Conservation (phyloP, 1,140 invertebrate genomes). For the Elymnias hypermnestra region DNA sequence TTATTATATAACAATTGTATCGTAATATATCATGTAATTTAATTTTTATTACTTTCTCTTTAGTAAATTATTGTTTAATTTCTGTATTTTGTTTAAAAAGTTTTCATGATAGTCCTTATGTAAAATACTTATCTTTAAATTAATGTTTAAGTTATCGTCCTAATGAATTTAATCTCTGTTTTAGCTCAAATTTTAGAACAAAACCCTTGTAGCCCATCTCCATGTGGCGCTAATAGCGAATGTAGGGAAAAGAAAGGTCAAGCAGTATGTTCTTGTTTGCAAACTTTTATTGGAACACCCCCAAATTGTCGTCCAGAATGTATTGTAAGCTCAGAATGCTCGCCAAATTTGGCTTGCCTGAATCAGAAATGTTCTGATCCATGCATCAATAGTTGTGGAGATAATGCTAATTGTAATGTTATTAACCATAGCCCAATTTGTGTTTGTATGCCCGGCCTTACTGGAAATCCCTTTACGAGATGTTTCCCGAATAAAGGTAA, state of each 20-base stretch:
- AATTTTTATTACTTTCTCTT: too few relatives aligned
- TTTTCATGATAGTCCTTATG: too few relatives aligned
- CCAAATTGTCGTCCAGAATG: conserved; percentile 85
- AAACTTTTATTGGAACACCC: conserved; percentile 83
- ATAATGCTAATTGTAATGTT: conserved; percentile 86
- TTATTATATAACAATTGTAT: too few relatives aligned
- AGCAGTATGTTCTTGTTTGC: conserved; percentile 83
- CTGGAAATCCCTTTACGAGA: conserved; percentile 83
- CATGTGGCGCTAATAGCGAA: conserved; percentile 85
- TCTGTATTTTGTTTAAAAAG: too few relatives aligned
- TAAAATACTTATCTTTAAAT: too few relatives aligned
- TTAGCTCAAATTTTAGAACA: conserved; percentile 42
- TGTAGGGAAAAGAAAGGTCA: conserved; percentile 81
- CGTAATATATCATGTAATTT: too few relatives aligned
- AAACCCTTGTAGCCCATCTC: conserved; percentile 80
- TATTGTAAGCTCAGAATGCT: conserved; percentile 83
- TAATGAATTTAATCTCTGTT: too few relatives aligned
- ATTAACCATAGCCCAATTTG: conserved; percentile 87
- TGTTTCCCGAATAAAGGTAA: conserved; percentile 79
- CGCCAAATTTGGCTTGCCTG: conserved; percentile 79
- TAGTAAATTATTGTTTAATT: too few relatives aligned
- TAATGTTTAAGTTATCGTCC: too few relatives aligned
- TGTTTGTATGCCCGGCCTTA: conserved; percentile 79
- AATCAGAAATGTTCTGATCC: conserved; percentile 82
- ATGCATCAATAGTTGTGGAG: conserved; percentile 83